Conservation (phyloP, 2,888 invertebrate species). For the Eupithecia subfuscata region DNA sequence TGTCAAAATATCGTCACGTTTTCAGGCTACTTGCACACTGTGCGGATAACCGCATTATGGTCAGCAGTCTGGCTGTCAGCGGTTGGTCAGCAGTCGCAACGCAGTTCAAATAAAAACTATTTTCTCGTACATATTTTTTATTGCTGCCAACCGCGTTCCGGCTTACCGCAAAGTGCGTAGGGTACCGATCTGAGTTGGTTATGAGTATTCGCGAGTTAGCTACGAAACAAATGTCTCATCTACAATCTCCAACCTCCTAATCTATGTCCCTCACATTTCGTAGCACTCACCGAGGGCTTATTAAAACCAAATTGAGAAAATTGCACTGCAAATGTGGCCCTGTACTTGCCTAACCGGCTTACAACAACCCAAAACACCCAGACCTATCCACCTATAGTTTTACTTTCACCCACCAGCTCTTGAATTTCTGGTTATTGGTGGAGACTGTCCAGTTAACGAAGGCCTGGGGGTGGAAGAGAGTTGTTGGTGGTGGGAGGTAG, state of each 20-base stretch:
- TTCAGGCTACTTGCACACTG: too few species aligned
- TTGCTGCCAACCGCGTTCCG: too few species aligned
- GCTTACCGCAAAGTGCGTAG: too few species aligned
- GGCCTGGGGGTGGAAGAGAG: slow-evolving; percentile 46
- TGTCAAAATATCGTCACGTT: too few species aligned
- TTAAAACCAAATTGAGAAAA: slow-evolving; percentile 83
- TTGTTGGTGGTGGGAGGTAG: slow-evolving; percentile 20
- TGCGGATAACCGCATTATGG: too few species aligned
- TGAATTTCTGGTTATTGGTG: slow-evolving; percentile 46
- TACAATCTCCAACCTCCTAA: slow-evolving; percentile 44
- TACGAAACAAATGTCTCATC: slow-evolving; percentile 30
- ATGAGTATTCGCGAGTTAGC: neutral
- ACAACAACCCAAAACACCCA: slow-evolving; percentile 50
- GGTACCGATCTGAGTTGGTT: too few species aligned
- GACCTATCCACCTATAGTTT: slow-evolving; percentile 47
- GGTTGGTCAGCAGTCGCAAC: too few species aligned
- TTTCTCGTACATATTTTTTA: too few species aligned
- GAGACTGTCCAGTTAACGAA: slow-evolving; percentile 48
- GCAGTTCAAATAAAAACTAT: too few species aligned
- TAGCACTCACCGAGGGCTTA: slow-evolving; percentile 73
- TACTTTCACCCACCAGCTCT: slow-evolving; percentile 45
- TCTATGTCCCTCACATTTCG: slow-evolving; percentile 65
- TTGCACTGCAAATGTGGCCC: slow-evolving; percentile 82
- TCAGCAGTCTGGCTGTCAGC: too few species aligned
- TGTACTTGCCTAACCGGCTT: slow-evolving; percentile 74